Evolutionary conservation across 2,113 vertebrate species (phyloP).

Genomic region (Tragelaphus scriptus): DNA sequence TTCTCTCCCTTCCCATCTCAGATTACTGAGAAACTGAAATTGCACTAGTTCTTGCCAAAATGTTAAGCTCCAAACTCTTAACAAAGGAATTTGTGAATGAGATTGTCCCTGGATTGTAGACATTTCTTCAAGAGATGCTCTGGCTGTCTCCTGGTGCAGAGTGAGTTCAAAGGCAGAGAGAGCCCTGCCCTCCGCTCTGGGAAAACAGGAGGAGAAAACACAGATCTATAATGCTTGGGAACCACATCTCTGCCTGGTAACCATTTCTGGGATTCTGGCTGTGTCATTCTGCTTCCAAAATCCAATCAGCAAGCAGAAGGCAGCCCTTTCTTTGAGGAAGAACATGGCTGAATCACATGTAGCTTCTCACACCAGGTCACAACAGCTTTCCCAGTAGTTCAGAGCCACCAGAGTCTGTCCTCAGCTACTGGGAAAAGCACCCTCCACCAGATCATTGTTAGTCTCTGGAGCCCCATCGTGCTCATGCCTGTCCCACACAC

Average conservation of each 20-base stretch:
- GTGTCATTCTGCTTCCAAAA: background rate
- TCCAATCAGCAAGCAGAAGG: background rate
- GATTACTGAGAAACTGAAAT: background rate
- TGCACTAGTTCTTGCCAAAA: background rate
- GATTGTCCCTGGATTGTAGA: background rate
- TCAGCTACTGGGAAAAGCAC: background rate
- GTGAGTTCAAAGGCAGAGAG: background rate
- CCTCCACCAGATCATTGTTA: background rate
- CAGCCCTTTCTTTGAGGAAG: background rate
- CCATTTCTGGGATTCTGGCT: background rate
- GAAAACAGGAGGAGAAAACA: background rate
- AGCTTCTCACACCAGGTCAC: background rate
- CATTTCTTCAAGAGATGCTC: background rate
- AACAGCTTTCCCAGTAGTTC: background rate
- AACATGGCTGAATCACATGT: background rate
- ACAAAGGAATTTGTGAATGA: background rate
- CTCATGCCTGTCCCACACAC: background rate
- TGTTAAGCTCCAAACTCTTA: background rate
- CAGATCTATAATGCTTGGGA: background rate
- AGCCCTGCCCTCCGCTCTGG: background rate
- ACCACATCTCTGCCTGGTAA: background rate
- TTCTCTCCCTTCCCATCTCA: background rate
- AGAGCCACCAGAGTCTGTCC: background rate
- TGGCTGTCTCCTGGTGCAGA: background rate
- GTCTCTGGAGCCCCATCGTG: background rate